Percentiles rank a stretch among this genome's conserved stretches.
Evolutionary conservation across 2,888 invertebrate genomes (phyloP).

Genomic region (Zelleria hepariella): DNA sequence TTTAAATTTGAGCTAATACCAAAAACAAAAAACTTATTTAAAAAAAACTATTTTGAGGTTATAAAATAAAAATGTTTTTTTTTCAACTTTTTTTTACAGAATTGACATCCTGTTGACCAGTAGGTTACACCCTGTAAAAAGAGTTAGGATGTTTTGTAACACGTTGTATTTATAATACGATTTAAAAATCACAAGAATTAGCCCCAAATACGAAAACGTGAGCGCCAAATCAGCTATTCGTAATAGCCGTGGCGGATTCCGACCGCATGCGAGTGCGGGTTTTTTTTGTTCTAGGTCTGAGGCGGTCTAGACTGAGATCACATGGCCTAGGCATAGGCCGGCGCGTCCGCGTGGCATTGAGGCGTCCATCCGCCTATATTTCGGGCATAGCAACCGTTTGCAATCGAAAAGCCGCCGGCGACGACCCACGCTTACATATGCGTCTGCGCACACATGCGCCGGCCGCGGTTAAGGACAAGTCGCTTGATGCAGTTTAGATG

Average conservation of each 20-base stretch:
- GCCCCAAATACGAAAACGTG: not conserved
- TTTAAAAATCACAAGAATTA: not conserved
- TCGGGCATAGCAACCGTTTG: constrained; percentile 66
- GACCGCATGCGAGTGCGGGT: not conserved
- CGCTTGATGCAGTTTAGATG: not conserved
- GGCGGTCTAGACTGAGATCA: not conserved
- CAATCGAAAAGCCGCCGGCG: constrained; percentile 59
- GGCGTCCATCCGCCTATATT: constrained; percentile 60
- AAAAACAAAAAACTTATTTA: too few species aligned
- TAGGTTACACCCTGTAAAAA: too few species aligned
- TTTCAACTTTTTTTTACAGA: too few species aligned
- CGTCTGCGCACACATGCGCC: constrained; percentile 31
- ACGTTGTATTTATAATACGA: not conserved
- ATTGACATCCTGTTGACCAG: too few species aligned
- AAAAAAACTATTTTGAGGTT: too few species aligned
- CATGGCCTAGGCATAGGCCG: constrained; percentile 5
- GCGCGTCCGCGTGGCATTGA: constrained; percentile 45
- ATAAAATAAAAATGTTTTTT: too few species aligned
- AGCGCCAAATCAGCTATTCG: not conserved
- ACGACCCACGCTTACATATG: constrained; percentile 33
- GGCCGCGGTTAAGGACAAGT: constrained; percentile 16
- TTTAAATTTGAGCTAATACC: too few species aligned
- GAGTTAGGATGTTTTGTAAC: too few species aligned
- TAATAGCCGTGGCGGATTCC: not conserved
- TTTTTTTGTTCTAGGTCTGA: not conserved